Evolutionary conservation across 2,113 vertebrate species (phyloP).

Genomic region (Sceloporus undulatus): DNA sequence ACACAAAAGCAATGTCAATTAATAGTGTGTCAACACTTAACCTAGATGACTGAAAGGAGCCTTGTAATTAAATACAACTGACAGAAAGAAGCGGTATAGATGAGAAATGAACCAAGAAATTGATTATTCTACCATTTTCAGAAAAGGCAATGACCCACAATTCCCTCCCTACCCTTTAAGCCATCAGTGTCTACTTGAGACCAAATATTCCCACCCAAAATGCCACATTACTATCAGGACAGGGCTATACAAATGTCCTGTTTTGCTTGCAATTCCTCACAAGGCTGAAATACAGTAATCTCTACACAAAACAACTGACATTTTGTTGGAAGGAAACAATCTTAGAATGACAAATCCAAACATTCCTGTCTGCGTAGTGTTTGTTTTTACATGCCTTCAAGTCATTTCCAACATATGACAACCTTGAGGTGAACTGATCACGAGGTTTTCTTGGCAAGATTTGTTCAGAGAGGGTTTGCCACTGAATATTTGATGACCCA

Average conservation of each 20-base stretch:
- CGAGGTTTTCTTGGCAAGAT: too few relatives aligned
- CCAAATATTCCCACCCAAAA: constrained; percentile 29
- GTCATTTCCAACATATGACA: background rate
- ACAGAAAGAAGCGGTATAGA: constrained; percentile 13
- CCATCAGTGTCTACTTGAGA: constrained; percentile 7
- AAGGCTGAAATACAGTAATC: constrained; percentile 9
- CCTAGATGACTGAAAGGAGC: constrained; percentile 7
- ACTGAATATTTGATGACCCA: background rate
- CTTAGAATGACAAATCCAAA: constrained; percentile 20
- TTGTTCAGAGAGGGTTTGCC: too few relatives aligned
- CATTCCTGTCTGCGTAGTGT: background rate
- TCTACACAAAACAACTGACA: constrained; percentile 28
- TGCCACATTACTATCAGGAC: background rate
- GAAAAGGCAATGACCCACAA: constrained; percentile 44
- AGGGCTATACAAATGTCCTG: background rate
- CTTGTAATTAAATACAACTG: background rate
- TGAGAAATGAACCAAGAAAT: constrained; percentile 16
- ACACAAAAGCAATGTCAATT: constrained; percentile 25
- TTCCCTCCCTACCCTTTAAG: background rate
- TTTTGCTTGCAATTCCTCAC: constrained; percentile 6
- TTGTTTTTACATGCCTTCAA: background rate
- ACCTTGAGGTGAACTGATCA: background rate
- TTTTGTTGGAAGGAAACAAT: constrained; percentile 14
- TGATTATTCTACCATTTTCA: constrained; percentile 21
- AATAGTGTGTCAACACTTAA: constrained; percentile 40